These are phyloP conservation scores for Lepidochrysops patricia DNA, from an alignment of 2,888 invertebrate genomes.

Conservation along the genomic window DNA sequence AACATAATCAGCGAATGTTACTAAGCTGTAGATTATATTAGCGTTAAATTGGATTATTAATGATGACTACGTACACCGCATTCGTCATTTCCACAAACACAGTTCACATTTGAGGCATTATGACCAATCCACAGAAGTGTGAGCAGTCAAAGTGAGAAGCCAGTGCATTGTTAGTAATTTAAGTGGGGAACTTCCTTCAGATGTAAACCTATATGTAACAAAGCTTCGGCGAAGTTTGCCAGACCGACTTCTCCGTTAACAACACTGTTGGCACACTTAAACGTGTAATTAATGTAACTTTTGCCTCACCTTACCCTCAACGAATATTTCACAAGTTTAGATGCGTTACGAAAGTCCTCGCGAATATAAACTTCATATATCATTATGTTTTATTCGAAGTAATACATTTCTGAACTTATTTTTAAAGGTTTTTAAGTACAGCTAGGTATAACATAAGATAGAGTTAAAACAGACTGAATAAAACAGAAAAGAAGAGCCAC, in stretches of 20 bases:
- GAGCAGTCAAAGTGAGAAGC: neutral
- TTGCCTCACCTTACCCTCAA: neutral
- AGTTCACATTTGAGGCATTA: neutral
- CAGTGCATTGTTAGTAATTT: neutral
- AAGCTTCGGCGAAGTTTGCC: neutral
- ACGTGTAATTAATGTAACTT: constrained; percentile 6
- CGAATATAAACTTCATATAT: too few relatives aligned
- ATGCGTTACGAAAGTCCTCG: neutral
- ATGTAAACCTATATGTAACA: neutral
- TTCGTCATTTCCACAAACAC: neutral
- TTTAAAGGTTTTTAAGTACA: too few relatives aligned
- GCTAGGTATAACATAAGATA: neutral
- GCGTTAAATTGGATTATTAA: too few relatives aligned
- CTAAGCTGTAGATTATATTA: too few relatives aligned
- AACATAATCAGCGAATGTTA: too few relatives aligned
- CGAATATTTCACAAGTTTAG: neutral
- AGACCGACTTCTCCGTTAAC: neutral
- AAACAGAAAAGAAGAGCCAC: neutral
- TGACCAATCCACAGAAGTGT: neutral
- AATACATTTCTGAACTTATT: too few relatives aligned
- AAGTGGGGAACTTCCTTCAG: neutral
- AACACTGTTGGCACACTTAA: constrained; percentile 3
- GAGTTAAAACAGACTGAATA: neutral
- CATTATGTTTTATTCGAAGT: too few relatives aligned
- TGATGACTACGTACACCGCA: too few relatives aligned